Evolutionary conservation across 2,113 vertebrate genomes (phyloP), one percentile per base, ranked within the genome.

Genomic region (Ammospiza caudacuta): DNA sequence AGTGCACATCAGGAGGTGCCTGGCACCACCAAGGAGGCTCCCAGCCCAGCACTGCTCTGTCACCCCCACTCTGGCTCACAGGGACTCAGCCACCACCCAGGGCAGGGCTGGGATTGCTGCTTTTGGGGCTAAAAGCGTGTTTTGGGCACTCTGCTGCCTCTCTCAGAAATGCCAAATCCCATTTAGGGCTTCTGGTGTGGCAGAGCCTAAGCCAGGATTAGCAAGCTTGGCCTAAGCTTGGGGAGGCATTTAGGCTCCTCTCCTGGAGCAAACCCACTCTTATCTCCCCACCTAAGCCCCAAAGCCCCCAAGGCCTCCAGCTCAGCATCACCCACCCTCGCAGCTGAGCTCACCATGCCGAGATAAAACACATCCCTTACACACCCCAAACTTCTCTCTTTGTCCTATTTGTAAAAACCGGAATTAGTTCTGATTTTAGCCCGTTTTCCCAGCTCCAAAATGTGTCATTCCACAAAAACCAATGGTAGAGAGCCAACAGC

Each of bases 401-500:
- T n/a, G 3, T 7, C 9, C 2, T 8, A 0, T 28, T 59, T 76
- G 79, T 49, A n/a, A 6, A 12, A 6, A 59, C 9, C 21, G n/a
- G 35, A 46, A 29, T 54, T n/a, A 33, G 31, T n/a, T 79, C 29
- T 7, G 3, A 19, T 61, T 43, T 39, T 31, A 90, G 51, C 4
- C 64, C 25, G 9, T 16, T 24, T 82, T 79, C 27, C 8, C 58
- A 69, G 28, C 52, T 68, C 63, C 23, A 52, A 22, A 76, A 67
- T 5, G 10, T 29, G 24, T 4, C 18, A 10, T 6, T 18, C 15
- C 5, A 31, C 28, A 24, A 16, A 69, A 90, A 43, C 4, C 12
- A 11, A 17, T 18, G 41, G 25, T 39, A 28, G 44, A 9, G 21
- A 85, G 22, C 1, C 2, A 67, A 8, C 14, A 41, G 7, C 63